Conservation (phyloP, 1,140 invertebrate genomes). For the Pachyrhynchus sulphureomaculatus region DNA sequence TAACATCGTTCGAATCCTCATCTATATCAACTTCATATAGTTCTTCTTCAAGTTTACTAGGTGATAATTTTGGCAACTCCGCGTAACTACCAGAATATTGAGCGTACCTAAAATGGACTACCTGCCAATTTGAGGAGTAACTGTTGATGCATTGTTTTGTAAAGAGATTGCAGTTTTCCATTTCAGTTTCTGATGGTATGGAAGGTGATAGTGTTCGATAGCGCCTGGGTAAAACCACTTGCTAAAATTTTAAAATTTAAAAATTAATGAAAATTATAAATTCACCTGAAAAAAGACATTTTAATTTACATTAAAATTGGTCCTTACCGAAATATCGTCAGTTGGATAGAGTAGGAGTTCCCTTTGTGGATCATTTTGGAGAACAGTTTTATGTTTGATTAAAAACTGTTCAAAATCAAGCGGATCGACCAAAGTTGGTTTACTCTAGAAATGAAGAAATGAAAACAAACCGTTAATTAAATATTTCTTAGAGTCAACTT, state of each 20-base stretch:
- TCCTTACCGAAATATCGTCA: slow-evolving; percentile 88
- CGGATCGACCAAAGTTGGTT: slow-evolving; percentile 76
- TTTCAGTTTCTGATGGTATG: slow-evolving; percentile 60
- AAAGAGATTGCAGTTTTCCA: slow-evolving; percentile 65
- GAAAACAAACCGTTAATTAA: slow-evolving; percentile 2
- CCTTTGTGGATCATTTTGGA: slow-evolving; percentile 90
- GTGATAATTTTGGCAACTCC: slow-evolving; percentile 76
- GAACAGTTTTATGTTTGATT: slow-evolving; percentile 83
- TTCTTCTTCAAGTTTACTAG: slow-evolving; percentile 70
- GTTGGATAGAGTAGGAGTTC: slow-evolving; percentile 86
- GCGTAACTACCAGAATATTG: slow-evolving; percentile 80
- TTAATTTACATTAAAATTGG: neutral
- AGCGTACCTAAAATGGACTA: slow-evolving; percentile 86
- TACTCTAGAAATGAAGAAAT: slow-evolving; percentile 67
- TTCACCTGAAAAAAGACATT: too few species aligned
- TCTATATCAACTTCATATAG: slow-evolving; percentile 86
- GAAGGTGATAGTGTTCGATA: slow-evolving; percentile 74
- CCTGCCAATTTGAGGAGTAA: slow-evolving; percentile 84
- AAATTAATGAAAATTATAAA: too few species aligned
- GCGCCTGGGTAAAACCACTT: slow-evolving; percentile 74
- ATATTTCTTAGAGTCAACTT: too few species aligned
- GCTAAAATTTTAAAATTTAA: slow-evolving; percentile 56
- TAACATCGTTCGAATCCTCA: slow-evolving; percentile 74
- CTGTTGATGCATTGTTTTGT: slow-evolving; percentile 84
- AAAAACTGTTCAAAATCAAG: slow-evolving; percentile 90